phyloP scores from a whole-genome alignment of 2,888 invertebrate genomes.

The Apantesis nais region DNA sequence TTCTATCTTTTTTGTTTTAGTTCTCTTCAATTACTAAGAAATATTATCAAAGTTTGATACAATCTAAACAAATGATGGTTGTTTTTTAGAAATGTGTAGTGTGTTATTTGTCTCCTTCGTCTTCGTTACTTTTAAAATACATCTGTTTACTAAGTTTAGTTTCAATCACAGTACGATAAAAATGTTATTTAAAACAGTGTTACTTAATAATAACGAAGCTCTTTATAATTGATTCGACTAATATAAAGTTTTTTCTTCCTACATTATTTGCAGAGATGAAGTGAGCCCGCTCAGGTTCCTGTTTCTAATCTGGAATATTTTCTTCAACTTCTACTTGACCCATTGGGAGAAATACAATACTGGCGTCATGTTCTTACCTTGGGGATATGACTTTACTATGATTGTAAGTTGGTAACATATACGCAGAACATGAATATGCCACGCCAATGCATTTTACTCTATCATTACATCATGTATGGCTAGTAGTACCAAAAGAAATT shows the following conservation, averaged over 20 bases:
- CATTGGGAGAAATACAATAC: conserved; percentile 99
- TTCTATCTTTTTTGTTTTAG: too few species aligned
- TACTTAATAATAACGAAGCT: background rate
- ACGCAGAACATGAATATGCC: background rate
- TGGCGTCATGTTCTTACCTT: conserved; percentile 96
- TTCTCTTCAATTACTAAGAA: too few species aligned
- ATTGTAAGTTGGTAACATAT: conserved; percentile 87
- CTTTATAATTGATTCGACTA: background rate
- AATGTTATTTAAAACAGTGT: too few species aligned
- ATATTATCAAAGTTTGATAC: too few species aligned
- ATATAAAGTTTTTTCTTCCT: background rate
- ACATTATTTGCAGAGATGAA: conserved; percentile 83
- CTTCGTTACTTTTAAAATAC: background rate
- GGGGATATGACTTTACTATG: conserved; percentile 99
- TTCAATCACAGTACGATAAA: too few species aligned
- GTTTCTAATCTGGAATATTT: conserved; percentile 96
- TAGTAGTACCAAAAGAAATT: too few species aligned
- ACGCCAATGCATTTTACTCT: background rate
- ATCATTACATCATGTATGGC: too few species aligned
- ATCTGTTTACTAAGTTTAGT: background rate
- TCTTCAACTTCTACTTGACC: conserved; percentile 97
- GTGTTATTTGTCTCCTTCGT: too few species aligned
- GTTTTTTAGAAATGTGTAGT: too few species aligned
- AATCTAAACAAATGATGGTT: too few species aligned
- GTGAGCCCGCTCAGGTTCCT: conserved; percentile 94